A percentile compares a stretch with the other conserved stretches of the same genome.
These are phyloP conservation scores for Corythaixoides concolor DNA, from an alignment of 2,113 vertebrate species.

Conservation along the genomic window DNA sequence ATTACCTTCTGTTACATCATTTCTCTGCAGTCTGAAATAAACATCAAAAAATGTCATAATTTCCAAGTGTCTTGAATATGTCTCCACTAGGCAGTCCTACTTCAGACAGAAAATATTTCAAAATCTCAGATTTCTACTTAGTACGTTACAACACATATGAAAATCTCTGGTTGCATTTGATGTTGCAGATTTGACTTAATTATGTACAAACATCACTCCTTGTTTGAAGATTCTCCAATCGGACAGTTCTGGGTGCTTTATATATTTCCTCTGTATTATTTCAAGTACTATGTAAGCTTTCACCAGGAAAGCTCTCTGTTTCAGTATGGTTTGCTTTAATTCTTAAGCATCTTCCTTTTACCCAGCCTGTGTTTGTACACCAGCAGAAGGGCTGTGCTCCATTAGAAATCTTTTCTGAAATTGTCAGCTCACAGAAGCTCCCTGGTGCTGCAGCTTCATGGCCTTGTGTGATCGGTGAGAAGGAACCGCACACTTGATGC, in stretches of 20 bases:
- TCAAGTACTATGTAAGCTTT: neutral
- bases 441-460: neutral
- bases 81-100: neutral
- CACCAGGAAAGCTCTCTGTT: neutral
- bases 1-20: neutral
- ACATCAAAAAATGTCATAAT: neutral
- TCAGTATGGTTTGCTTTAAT: neutral
- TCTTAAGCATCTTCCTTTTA: neutral
- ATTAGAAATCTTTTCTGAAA: neutral
- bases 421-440: neutral
- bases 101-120: neutral
- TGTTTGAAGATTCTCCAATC: neutral
- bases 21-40: neutral
- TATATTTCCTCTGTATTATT: neutral
- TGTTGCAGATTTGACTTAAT: neutral
- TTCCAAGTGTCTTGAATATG: neutral
- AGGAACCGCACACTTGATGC: neutral
- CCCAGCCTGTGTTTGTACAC: neutral
- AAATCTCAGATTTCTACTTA: neutral
- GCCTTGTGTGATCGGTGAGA: neutral
- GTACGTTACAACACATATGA: neutral
- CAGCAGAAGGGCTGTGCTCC: neutral
- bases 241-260: neutral
- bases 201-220: neutral
- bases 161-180: conserved; percentile 19